A percentile compares a stretch with the other conserved stretches of the same genome.
Conservation (phyloP, 1,140 invertebrate genomes). For the Brachionus koreanus region DNA sequence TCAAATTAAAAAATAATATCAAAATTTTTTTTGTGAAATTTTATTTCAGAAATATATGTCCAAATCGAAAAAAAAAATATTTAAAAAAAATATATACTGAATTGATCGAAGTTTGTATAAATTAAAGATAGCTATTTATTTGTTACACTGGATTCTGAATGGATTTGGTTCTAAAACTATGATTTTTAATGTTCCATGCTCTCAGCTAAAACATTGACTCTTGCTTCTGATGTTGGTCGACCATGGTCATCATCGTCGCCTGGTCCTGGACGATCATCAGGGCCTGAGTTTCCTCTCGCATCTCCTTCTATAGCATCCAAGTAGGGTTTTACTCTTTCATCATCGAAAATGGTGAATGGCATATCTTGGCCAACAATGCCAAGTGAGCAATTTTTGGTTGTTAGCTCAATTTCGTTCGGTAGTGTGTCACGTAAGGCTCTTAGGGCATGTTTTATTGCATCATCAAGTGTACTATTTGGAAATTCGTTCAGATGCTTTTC, state of each 20-base stretch:
- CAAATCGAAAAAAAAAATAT: background rate
- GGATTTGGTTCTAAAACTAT: background rate
- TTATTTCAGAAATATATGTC: slow-evolving; percentile 33
- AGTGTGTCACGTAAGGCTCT: slow-evolving; percentile 85
- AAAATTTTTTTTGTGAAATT: slow-evolving; percentile 38
- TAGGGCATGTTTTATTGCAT: slow-evolving; percentile 88
- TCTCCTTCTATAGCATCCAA: slow-evolving; percentile 40
- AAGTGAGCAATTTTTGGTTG: slow-evolving; percentile 87
- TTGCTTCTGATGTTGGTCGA: background rate
- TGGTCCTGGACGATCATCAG: background rate
- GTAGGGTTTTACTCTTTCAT: slow-evolving; percentile 64
- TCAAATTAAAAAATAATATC: too few species aligned
- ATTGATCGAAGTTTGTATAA: background rate
- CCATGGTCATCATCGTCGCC: slow-evolving; percentile 20
- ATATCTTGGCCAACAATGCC: slow-evolving; percentile 78
- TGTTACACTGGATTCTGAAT: background rate
- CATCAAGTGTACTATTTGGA: slow-evolving; percentile 65
- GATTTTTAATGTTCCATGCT: slow-evolving; percentile 40
- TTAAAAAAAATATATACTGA: background rate
- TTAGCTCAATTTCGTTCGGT: slow-evolving; percentile 89
- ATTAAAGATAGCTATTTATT: background rate
- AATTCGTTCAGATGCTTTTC: slow-evolving; percentile 84
- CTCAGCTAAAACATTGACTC: slow-evolving; percentile 12
- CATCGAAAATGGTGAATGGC: slow-evolving; percentile 74
- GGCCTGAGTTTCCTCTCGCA: background rate